Evolutionary conservation across 2,888 invertebrate species (phyloP).

Genomic region (Drosophila mulleri): DNA sequence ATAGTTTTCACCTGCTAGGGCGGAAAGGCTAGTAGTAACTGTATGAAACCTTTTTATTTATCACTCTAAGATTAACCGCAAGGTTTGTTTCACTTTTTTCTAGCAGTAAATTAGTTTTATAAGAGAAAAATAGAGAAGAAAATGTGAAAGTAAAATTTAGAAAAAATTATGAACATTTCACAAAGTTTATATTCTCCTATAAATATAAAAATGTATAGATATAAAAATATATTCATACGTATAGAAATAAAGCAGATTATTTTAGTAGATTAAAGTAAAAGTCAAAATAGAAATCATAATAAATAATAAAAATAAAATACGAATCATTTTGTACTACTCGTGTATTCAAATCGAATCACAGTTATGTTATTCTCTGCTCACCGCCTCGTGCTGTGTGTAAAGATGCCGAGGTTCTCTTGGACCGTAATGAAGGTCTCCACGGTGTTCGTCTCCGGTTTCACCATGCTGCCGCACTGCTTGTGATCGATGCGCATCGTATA

Average conservation of each 20-base stretch:
- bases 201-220: too few relatives aligned
- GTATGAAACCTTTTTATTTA: not conserved
- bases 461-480: constrained; percentile 90
- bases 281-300: too few relatives aligned
- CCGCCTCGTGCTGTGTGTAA: constrained; percentile 92
- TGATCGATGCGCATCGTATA: constrained; percentile 92
- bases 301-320: too few relatives aligned
- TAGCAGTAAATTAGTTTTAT: not conserved
- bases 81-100: not conserved
- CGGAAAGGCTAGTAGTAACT: too few relatives aligned
- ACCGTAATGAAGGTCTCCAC: constrained; percentile 93
- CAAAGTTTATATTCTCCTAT: too few relatives aligned
- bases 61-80: not conserved
- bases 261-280: too few relatives aligned
- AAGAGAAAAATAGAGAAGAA: not conserved
- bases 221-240: too few relatives aligned
- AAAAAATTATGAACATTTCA: not conserved
- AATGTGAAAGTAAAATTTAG: constrained; percentile 9
- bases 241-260: too few relatives aligned
- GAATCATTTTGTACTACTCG: too few relatives aligned
- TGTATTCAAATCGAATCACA: too few relatives aligned
- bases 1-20: not conserved
- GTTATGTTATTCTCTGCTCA: constrained; percentile 68
- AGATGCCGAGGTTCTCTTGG: constrained; percentile 92
- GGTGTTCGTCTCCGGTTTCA: constrained; percentile 89